Evolutionary conservation across 1,140 invertebrate species (phyloP).

Genomic region (Leptinotarsa lineolata): DNA sequence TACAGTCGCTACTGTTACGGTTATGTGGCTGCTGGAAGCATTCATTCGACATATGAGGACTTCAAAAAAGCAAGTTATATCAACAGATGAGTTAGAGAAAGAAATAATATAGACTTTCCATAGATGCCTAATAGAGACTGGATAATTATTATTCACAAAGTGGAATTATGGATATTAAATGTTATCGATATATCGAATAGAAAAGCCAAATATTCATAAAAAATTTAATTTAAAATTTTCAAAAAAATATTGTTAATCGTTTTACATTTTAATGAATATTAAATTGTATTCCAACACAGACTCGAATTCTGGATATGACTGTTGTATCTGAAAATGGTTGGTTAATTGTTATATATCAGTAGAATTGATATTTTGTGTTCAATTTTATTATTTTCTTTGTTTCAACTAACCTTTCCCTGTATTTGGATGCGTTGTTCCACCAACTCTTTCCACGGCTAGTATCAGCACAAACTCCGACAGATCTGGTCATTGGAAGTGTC

Average conservation of each 20-base stretch:
- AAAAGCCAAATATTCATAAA: not conserved
- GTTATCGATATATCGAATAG: not conserved
- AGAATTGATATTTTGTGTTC: not conserved
- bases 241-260: no score
- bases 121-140: not conserved
- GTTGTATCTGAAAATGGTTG: not conserved
- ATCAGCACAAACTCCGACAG: no score
- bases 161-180: not conserved
- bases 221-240: not conserved
- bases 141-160: not conserved
- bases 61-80: not conserved
- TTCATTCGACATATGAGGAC: conserved; percentile 16
- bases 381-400: no score
- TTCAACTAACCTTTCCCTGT: no score
- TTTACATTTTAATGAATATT: no score
- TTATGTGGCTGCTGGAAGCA: conserved; percentile 35
- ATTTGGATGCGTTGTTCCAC: no score
- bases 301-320: no score
- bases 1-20: conserved; percentile 25
- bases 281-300: no score
- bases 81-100: not conserved
- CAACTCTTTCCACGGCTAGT: no score
- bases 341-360: not conserved
- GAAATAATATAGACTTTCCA: not conserved
- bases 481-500: no score